A percentile compares a stretch with the other conserved stretches of the same genome.
These are phyloP conservation scores for Peromyscus melanophrys DNA, from an alignment of 2,797 vertebrate species.

Conservation along the genomic window DNA sequence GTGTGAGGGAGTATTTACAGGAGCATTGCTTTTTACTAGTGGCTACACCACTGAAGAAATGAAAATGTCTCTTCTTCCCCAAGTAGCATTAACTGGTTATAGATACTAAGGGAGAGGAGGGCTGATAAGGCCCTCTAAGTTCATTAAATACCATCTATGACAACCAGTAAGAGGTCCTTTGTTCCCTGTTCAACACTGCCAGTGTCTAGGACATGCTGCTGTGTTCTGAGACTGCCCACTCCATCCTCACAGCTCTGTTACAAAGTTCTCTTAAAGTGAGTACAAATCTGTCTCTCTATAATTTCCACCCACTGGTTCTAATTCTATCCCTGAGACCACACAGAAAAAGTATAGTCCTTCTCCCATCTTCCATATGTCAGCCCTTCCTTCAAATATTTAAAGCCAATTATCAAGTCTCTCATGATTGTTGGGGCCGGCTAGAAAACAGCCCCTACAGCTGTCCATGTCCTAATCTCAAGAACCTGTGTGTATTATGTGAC, in stretches of 20 bases:
- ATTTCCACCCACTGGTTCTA: conserved; percentile 82
- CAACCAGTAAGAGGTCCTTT: background rate
- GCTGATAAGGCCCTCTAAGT: background rate
- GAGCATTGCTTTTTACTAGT: background rate
- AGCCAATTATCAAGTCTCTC: background rate
- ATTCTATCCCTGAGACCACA: conserved; percentile 78
- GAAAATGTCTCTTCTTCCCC: background rate
- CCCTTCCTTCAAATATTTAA: conserved; percentile 52
- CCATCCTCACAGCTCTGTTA: conserved; percentile 75
- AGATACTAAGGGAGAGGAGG: background rate
- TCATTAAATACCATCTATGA: background rate
- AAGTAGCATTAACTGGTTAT: background rate
- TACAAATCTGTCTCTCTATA: conserved; percentile 83
- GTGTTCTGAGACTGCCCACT: conserved; percentile 78
- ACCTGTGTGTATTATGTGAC: background rate
- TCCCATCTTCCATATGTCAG: conserved; percentile 64
- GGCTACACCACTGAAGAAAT: background rate
- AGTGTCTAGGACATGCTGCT: conserved; percentile 65
- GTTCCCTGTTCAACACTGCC: conserved; percentile 37
- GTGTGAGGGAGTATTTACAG: background rate
- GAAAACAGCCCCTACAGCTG: background rate
- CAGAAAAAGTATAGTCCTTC: conserved; percentile 69
- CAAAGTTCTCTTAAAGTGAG: conserved; percentile 74
- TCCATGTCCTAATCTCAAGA: background rate
- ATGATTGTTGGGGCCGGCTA: background rate